Evolutionary conservation across 2,888 invertebrate species (phyloP), one percentile per base, ranked within the genome.

Genomic region (Halictus quadricinctus): DNA sequence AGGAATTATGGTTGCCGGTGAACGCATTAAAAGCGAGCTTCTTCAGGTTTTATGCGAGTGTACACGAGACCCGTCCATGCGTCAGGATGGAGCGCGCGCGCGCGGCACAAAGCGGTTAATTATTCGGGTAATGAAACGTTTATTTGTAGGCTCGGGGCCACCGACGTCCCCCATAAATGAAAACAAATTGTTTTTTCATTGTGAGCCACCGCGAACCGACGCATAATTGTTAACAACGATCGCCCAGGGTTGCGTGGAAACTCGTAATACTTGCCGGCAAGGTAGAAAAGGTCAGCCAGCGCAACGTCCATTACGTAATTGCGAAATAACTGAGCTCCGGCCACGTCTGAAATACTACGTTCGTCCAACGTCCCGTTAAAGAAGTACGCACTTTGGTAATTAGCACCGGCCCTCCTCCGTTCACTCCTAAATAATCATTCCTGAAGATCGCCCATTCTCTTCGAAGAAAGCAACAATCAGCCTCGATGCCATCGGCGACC

Each of bases 261-360:
- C 58, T 50, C 43, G 46, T 60, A 69, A 74, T 80, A 77, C 70
- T 79, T 72, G 41, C 50, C 46, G 60, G 21, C 18, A 2, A 13
- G 36, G 29, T 2, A 41, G 50, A 29, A 70, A 73, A 80, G 80
- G 60, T 84, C 76, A 73, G 72, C 66, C n/a, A 50, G 69, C 36
- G 29, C 64, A 64, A 29, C 73, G 21, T 85, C 76, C 84, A 85
- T 85, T 85, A 84, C 76, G 36, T 85, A 84, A 84, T 85, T 85
- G 80, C 69, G 76, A 85, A 84, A 85, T 80, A 80, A 85, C 73
- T 46, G 43, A 18, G 54, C 13, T 58, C 50, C 70, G n/a, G 18
- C 18, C 58, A 12, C 6, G 36, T 66, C 64, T 75, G 36, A 75
- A 84, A 84, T 73, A 48, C 41, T 73, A 58, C 66, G 36, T 69